These are phyloP conservation scores for Pinctada fucata DNA, from an alignment of 2,888 invertebrate species.

Conservation along the genomic window DNA sequence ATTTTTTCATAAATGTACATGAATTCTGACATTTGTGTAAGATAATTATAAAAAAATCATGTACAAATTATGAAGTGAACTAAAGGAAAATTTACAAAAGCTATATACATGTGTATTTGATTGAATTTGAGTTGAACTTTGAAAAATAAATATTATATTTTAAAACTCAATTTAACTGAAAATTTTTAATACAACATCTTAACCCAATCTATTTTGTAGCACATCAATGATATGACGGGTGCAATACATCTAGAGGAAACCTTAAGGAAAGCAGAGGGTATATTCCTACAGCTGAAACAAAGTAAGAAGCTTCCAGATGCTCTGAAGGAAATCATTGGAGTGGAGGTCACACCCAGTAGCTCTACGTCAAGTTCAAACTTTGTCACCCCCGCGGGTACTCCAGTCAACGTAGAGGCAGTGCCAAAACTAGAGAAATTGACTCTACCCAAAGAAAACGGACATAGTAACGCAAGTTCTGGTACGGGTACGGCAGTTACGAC, in stretches of 20 bases:
- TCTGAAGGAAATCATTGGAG: constrained; percentile 71
- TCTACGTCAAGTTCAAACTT: constrained; percentile 54
- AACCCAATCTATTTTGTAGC: constrained; percentile 79
- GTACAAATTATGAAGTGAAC: too few species aligned
- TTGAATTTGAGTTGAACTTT: too few species aligned
- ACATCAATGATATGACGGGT: constrained; percentile 95
- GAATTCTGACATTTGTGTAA: too few species aligned
- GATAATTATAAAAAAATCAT: too few species aligned
- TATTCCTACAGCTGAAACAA: constrained; percentile 87
- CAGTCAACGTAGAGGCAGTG: constrained; percentile 38
- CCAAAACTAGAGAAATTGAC: constrained; percentile 49
- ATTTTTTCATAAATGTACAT: too few species aligned
- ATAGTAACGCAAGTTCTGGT: constrained; percentile 45
- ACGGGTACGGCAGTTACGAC: constrained; percentile 59
- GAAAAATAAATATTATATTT: too few species aligned
- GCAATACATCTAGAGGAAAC: constrained; percentile 89
- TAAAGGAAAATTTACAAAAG: too few species aligned
- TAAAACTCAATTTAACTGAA: too few species aligned
- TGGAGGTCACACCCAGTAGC: constrained; percentile 48
- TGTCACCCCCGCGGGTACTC: constrained; percentile 47
- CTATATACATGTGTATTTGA: too few species aligned
- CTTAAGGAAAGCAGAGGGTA: constrained; percentile 92
- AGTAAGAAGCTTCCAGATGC: constrained; percentile 69
- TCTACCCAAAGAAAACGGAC: constrained; percentile 48
- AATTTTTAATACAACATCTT: background rate